Base-by-base conservation (phyloP, 2,888 invertebrate species). In the Cancer borealis region DNA sequence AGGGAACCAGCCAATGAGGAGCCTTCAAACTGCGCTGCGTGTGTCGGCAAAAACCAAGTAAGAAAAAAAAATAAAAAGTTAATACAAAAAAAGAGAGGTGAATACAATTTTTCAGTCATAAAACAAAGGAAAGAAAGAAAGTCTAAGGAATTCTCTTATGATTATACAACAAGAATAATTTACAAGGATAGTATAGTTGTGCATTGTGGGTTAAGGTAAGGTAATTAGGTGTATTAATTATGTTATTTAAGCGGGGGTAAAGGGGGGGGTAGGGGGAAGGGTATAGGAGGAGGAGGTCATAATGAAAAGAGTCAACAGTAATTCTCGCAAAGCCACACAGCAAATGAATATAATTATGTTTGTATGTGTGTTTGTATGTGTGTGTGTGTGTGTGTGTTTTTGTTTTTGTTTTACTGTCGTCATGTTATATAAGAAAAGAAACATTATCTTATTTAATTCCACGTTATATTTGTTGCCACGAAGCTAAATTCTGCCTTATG, bases 91-190 rank as follows among this genome's bases (percentile, higher is more conserved):
- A 4, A 66, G 3, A 8, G n/a, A 26, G 79, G 79, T 79, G 79
- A 79, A 3, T 79, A 79, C 30, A 30, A 79, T 79, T 79, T 79
- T 30, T 26, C 12, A 21, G 79, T 79, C 30, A 79, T 79, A 79
- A 79, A 79, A 79, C 79, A 79, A 79, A 79, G 79, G 79, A 79
- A 79, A 30, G 79, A 79, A 79, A 30, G 79, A 17, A 17, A 12
- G 79, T 30, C 66, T 66, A 5, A 66, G 79, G 30, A 79, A 5
- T 79, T 30, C 30, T 30, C 3, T 79, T 30, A 26, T 79, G 79
- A 79, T 79, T 79, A 79, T 79, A 30, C 79, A 8, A 5, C 6
- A 30, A 30, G 30, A 8, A 5, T 0, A 30, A 30, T 79, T 79
- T 79, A 79, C 30, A 30, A 79, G 79, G 30, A 30, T 79, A 30